Evolutionary conservation across 53 echinoderm and acorn worm genomes (phyloP).

Genomic region (Henricia sp.): DNA sequence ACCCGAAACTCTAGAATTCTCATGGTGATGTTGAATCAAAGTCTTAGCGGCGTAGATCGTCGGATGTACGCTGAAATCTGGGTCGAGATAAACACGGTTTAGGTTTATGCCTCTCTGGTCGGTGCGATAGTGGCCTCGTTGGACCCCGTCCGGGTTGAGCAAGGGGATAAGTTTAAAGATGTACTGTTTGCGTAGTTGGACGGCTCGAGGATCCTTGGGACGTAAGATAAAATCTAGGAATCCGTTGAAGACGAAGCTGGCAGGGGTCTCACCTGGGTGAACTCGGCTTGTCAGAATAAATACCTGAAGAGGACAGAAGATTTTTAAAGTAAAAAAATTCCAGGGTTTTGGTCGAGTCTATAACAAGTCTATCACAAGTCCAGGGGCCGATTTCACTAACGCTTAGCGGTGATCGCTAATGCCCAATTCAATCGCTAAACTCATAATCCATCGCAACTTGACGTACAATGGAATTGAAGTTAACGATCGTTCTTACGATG

Average conservation of each 20-base stretch:
- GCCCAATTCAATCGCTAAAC: too few species aligned
- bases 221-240: slow-evolving; percentile 97
- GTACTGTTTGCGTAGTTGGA: slow-evolving; percentile 87
- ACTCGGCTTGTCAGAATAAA: slow-evolving; percentile 91
- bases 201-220: slow-evolving; percentile 85
- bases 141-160: slow-evolving; percentile 96
- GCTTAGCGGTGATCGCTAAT: too few species aligned
- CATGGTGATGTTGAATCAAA: slow-evolving; percentile 80
- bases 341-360: too few species aligned
- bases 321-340: background rate
- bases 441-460: too few species aligned
- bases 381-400: too few species aligned
- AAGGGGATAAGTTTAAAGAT: slow-evolving; percentile 94
- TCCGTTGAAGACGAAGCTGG: slow-evolving; percentile 98
- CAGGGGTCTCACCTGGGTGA: slow-evolving; percentile 95
- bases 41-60: slow-evolving; percentile 92
- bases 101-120: slow-evolving; percentile 95
- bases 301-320: slow-evolving; percentile 63
- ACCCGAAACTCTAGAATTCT: slow-evolving; percentile 68
- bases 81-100: slow-evolving; percentile 87
- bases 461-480: too few species aligned
- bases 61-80: slow-evolving; percentile 80
- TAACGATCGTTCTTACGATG: too few species aligned
- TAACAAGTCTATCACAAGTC: too few species aligned
- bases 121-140: slow-evolving; percentile 91